These are phyloP conservation scores for Aspidiotus rigidus DNA, from an alignment of 2,888 invertebrate genomes.

Conservation along the genomic window DNA sequence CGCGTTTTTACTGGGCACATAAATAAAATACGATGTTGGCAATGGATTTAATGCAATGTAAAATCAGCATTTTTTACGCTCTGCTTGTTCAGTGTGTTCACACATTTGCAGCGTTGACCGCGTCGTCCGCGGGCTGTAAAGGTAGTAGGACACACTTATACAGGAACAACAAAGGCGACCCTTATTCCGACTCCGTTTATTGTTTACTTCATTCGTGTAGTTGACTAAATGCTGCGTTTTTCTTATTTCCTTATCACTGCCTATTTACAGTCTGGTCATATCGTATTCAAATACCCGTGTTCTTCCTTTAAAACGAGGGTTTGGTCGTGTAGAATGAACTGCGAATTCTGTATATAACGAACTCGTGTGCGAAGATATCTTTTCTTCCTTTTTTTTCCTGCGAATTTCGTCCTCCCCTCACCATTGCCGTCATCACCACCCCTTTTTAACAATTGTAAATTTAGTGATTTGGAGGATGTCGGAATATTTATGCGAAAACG, in stretches of 20 bases:
- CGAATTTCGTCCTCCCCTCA: no score
- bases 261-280: constrained; percentile 32
- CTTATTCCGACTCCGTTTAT: constrained; percentile 21
- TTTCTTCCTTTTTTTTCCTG: not conserved
- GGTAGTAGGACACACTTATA: not conserved
- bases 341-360: not conserved
- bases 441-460: no score
- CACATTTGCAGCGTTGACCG: constrained; percentile 26
- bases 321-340: not conserved
- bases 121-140: not conserved
- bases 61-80: constrained; percentile 34
- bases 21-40: constrained; percentile 30
- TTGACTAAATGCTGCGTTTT: constrained; percentile 22
- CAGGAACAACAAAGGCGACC: constrained; percentile 6
- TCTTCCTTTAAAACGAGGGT: not conserved
- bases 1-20: constrained; percentile 13
- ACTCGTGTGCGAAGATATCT: not conserved
- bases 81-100: constrained; percentile 28
- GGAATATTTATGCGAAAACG: no score
- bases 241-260: constrained; percentile 29
- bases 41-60: constrained; percentile 33
- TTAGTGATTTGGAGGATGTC: no score
- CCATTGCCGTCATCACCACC: no score
- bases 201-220: constrained; percentile 24
- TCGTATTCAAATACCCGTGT: constrained; percentile 26